phyloP scores from a whole-genome alignment of 2,797 vertebrate species.

The Botia almorhae region DNA sequence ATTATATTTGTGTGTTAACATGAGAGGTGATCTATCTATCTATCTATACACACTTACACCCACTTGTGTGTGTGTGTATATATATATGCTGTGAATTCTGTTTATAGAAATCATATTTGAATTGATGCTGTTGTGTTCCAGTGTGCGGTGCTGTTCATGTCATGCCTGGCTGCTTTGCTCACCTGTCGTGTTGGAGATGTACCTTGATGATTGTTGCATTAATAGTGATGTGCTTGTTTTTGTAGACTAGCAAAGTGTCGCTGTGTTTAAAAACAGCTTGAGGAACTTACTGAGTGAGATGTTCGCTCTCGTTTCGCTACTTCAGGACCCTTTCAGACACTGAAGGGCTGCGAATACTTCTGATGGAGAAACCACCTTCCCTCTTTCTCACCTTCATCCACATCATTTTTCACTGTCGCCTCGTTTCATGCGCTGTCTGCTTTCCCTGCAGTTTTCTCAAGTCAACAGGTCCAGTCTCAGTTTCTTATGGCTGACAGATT shows the following conservation, averaged over 20 bases:
- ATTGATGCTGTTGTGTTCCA: not conserved
- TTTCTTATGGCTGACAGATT: conserved; percentile 23
- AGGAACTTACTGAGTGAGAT: not conserved
- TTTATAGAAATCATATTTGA: not conserved
- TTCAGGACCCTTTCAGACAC: not conserved
- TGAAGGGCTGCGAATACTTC: not conserved
- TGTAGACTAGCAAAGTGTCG: not conserved
- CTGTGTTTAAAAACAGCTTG: not conserved
- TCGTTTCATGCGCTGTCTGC: not conserved
- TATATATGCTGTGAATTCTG: too few species aligned
- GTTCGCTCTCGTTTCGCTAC: not conserved
- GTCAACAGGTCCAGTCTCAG: conserved; percentile 18
- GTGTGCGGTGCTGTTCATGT: not conserved
- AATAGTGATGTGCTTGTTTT: not conserved
- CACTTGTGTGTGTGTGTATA: too few species aligned
- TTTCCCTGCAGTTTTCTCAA: conserved; percentile 1
- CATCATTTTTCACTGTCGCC: not conserved
- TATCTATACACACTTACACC: too few species aligned
- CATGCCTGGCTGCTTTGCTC: not conserved
- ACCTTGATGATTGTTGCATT: not conserved
- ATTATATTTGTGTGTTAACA: too few species aligned
- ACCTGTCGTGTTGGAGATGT: not conserved
- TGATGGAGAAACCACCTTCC: not conserved
- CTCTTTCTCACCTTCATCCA: not conserved
- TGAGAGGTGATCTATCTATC: too few species aligned